These are phyloP conservation scores for Hydropsyche betteni DNA, from an alignment of 2,888 invertebrate genomes.

Conservation along the genomic window DNA sequence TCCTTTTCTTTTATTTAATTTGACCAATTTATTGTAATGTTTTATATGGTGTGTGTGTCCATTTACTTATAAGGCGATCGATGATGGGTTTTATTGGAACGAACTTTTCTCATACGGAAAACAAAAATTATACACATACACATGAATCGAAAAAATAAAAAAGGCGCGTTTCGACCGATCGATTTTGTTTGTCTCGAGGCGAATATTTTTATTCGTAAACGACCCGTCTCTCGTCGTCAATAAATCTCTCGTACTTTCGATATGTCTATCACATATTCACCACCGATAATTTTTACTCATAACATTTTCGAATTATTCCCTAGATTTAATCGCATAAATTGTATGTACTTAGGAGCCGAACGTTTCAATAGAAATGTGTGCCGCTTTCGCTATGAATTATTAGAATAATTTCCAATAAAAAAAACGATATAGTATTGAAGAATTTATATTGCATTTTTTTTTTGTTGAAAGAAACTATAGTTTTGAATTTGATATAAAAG, in stretches of 20 bases:
- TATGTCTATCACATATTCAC: constrained; percentile 33
- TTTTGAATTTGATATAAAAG: too few species aligned
- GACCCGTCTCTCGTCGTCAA: constrained; percentile 3
- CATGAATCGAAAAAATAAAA: neutral
- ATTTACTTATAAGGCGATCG: constrained; percentile 49
- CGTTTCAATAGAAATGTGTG: too few species aligned
- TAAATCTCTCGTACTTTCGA: constrained; percentile 32
- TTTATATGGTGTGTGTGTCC: constrained; percentile 34
- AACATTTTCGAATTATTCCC: constrained; percentile 18
- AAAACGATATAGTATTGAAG: too few species aligned
- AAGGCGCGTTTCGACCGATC: constrained; percentile 33
- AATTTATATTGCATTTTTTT: too few species aligned
- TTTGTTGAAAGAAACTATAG: too few species aligned
- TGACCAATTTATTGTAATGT: constrained; percentile 51
- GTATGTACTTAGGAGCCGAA: neutral
- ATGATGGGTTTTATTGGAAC: constrained; percentile 51
- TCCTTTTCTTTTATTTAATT: constrained; percentile 52
- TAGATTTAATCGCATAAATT: constrained; percentile 31
- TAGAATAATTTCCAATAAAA: too few species aligned
- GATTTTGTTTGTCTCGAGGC: constrained; percentile 41
- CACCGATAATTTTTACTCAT: constrained; percentile 21
- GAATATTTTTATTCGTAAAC: constrained; percentile 29
- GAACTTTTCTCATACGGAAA: constrained; percentile 37
- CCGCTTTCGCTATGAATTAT: too few species aligned
- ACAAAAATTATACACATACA: constrained; percentile 1